These are phyloP conservation scores for Bombus impatiens DNA, from an alignment of 1,140 invertebrate species.

Conservation along the genomic window DNA sequence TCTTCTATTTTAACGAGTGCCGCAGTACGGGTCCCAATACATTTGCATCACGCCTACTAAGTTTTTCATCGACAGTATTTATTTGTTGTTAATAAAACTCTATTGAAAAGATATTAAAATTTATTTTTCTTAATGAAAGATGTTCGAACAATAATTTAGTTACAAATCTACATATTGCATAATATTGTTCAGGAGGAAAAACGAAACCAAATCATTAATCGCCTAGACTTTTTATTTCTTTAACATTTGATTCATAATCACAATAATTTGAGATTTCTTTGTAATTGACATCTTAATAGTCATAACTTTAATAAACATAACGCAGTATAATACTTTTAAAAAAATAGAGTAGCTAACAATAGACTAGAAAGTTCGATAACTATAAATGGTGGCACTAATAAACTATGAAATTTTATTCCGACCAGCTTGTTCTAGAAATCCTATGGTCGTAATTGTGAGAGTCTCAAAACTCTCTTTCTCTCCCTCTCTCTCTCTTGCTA, in stretches of 20 bases:
- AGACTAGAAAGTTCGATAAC: slow-evolving; percentile 68
- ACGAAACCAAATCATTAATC: not conserved
- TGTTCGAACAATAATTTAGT: not conserved
- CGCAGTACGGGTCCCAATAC: slow-evolving; percentile 32
- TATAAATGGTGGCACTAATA: slow-evolving; percentile 59
- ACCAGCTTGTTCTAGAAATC: not conserved
- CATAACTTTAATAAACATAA: slow-evolving; percentile 62
- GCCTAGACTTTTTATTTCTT: slow-evolving; percentile 69
- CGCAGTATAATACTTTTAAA: slow-evolving; percentile 62
- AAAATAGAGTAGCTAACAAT: slow-evolving; percentile 70
- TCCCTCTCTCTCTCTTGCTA: not conserved
- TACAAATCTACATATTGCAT: not conserved
- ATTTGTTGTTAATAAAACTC: slow-evolving; percentile 80
- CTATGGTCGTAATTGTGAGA: not conserved
- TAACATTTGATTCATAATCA: slow-evolving; percentile 71
- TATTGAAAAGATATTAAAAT: slow-evolving; percentile 48
- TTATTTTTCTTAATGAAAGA: slow-evolving; percentile 3
- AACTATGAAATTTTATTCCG: slow-evolving; percentile 42
- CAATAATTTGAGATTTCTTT: slow-evolving; percentile 68
- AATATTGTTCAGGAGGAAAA: not conserved
- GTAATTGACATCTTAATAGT: slow-evolving; percentile 69
- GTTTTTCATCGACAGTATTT: slow-evolving; percentile 78
- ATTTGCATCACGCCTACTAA: slow-evolving; percentile 64
- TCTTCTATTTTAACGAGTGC: slow-evolving; percentile 22
- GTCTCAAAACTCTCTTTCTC: not conserved